phyloP scores from a whole-genome alignment of 2,113 vertebrate species.

The Grammatotria lemairii region DNA sequence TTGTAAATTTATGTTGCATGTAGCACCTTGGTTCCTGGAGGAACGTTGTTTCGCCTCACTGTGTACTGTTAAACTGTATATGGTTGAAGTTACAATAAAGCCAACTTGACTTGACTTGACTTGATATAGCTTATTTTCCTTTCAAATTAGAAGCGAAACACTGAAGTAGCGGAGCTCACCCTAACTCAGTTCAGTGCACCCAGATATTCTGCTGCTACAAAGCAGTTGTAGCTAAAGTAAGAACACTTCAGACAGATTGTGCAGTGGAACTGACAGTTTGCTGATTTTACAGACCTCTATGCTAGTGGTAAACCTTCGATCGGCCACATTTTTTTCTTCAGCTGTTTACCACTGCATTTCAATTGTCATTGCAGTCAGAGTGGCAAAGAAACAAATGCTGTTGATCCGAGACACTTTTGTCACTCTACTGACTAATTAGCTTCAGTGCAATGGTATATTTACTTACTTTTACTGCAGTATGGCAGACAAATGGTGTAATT shows the following conservation, averaged over 20 bases:
- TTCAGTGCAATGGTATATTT: background rate
- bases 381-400: background rate
- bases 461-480: background rate
- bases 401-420: background rate
- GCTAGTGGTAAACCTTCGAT: background rate
- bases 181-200: background rate
- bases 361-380: too few relatives aligned
- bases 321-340: background rate
- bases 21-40: too few relatives aligned
- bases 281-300: background rate
- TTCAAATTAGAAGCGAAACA: background rate
- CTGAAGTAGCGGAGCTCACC: rapidly evolving
- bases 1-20: too few relatives aligned
- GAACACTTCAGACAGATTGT: background rate
- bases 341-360: background rate
- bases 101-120: too few relatives aligned
- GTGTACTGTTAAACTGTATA: too few relatives aligned
- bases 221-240: background rate
- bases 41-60: too few relatives aligned
- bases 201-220: background rate
- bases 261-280: background rate
- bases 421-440: background rate
- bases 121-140: background rate
- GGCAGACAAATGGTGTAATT: background rate
- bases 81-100: too few relatives aligned